A percentile compares a stretch with the other conserved stretches of the same genome.
These are phyloP conservation scores for Dolichomitus sp. DNA, from an alignment of 2,888 invertebrate species.

Conservation along the genomic window DNA sequence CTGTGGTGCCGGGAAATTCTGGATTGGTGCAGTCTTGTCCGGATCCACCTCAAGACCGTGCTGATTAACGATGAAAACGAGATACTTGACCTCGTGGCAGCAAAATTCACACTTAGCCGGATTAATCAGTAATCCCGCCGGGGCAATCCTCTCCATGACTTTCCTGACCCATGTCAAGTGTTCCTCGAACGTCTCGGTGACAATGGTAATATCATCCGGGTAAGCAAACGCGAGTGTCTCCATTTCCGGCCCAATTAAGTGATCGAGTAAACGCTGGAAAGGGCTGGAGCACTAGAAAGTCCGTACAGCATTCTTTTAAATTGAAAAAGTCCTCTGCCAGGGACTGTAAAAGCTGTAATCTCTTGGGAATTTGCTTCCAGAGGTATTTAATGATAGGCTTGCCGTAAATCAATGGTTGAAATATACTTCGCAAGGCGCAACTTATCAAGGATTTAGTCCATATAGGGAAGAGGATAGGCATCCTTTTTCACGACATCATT, in stretches of 20 bases:
- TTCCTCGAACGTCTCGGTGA: conserved; percentile 54
- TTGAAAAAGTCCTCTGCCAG: conserved; percentile 73
- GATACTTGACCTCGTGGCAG: neutral
- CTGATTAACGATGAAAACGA: conserved; percentile 22
- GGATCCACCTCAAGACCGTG: conserved; percentile 11
- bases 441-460: conserved; percentile 72
- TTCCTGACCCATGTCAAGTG: conserved; percentile 44
- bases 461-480: conserved; percentile 67
- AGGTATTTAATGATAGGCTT: conserved; percentile 68
- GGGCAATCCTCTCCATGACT: conserved; percentile 72
- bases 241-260: conserved; percentile 68
- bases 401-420: conserved; percentile 66
- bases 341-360: conserved; percentile 76
- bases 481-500: conserved; percentile 73
- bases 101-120: conserved; percentile 18
- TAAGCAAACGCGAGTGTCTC: conserved; percentile 60
- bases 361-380: conserved; percentile 61
- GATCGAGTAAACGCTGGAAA: conserved; percentile 76
- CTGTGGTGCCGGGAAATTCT: neutral
- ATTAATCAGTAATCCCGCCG: conserved; percentile 65
- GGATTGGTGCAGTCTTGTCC: neutral
- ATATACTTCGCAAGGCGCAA: conserved; percentile 69
- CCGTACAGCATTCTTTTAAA: conserved; percentile 76
- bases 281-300: conserved; percentile 73
- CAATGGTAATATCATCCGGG: conserved; percentile 65